Percentiles rank a stretch among this genome's conserved stretches.
Evolutionary conservation across 2,797 vertebrate species (phyloP).

Genomic region (Acipenser transmontanus): DNA sequence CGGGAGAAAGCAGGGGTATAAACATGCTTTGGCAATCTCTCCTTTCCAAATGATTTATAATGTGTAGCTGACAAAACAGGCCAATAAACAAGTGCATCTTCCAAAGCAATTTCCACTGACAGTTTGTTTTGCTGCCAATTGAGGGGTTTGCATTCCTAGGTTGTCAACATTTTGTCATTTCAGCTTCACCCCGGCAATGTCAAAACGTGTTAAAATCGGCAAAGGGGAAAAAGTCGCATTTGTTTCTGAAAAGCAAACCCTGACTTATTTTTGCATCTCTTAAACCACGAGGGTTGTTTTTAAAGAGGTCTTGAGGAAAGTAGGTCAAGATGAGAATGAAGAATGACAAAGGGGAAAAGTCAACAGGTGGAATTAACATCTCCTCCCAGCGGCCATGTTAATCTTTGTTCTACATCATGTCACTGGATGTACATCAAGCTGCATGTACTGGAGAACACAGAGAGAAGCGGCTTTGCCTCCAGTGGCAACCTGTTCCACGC

Average conservation of each 20-base stretch:
- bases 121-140: constrained; percentile 2
- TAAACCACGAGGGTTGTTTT: background rate
- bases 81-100: background rate
- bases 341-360: background rate
- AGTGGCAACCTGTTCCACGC: constrained; percentile 10
- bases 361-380: constrained; percentile 12
- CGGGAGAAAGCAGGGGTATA: too few relatives aligned
- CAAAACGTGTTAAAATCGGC: background rate
- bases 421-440: constrained; percentile 10
- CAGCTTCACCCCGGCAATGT: background rate
- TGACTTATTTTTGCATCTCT: background rate
- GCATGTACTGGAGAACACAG: constrained; percentile 21
- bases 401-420: constrained; percentile 14
- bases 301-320: background rate
- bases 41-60: too few relatives aligned
- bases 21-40: too few relatives aligned
- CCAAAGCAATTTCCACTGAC: constrained; percentile 10
- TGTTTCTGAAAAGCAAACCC: background rate
- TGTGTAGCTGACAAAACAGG: too few relatives aligned
- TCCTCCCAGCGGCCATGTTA: constrained; percentile 1
- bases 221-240: constrained; percentile 8
- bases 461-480: constrained; percentile 16
- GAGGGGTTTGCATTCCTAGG: constrained; percentile 8
- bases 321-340: background rate
- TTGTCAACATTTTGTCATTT: constrained; percentile 20